A percentile compares a stretch with the other conserved stretches of the same genome.
phyloP scores from a whole-genome alignment of 2,113 vertebrate species.

The Polypterus senegalus region DNA sequence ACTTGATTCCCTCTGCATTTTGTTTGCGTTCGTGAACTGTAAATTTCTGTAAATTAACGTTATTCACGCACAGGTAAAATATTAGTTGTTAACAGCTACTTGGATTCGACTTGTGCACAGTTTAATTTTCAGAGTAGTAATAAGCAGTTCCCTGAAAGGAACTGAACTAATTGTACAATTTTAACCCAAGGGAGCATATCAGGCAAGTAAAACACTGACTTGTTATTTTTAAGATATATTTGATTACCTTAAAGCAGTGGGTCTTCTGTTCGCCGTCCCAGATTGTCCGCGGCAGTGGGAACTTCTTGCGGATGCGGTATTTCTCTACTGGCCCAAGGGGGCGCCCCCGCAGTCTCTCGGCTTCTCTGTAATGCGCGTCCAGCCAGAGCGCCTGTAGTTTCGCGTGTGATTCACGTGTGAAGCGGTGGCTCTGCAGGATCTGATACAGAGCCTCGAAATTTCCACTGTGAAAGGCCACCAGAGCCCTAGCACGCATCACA shows the following conservation, averaged over 20 bases:
- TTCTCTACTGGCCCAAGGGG: conserved; percentile 60
- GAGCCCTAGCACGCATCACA: conserved; percentile 54
- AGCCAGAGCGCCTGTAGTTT: conserved; percentile 64
- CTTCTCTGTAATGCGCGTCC: conserved; percentile 61
- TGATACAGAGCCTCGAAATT: conserved; percentile 61
- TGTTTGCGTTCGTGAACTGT: too few species aligned
- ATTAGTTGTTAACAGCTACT: too few species aligned
- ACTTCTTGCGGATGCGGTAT: conserved; percentile 66
- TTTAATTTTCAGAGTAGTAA: too few species aligned
- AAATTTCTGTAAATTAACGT: too few species aligned
- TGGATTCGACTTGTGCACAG: too few species aligned
- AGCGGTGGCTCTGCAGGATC: conserved; percentile 56
- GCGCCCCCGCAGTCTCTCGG: conserved; percentile 52
- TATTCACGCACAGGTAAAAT: too few species aligned
- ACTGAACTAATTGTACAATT: too few species aligned
- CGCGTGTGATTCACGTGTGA: conserved; percentile 57
- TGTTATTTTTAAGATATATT: too few species aligned
- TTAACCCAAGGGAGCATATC: too few species aligned
- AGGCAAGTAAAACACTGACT: too few species aligned
- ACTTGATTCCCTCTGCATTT: too few species aligned
- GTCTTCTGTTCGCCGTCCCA: conserved; percentile 69
- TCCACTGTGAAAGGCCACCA: conserved; percentile 58
- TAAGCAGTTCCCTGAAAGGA: too few species aligned
- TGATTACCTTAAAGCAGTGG: conserved; percentile 58
- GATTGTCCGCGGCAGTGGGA: conserved; percentile 58